Percentiles rank a stretch among this genome's conserved stretches.
phyloP scores from a whole-genome alignment of 2,888 invertebrate genomes.

The Agrotis ipsilon region DNA sequence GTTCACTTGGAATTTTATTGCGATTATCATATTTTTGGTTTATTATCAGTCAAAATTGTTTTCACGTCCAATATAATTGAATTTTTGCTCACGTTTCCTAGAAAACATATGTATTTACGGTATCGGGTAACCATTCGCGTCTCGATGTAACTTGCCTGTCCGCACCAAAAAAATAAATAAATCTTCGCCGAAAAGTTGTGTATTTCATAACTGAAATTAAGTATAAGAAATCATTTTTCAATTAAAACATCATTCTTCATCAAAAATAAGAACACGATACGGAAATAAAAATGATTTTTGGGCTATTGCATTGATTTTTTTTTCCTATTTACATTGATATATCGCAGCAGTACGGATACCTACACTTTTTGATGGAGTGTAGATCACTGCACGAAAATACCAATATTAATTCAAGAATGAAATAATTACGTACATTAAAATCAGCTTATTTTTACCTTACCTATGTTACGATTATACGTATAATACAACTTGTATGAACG shows the following conservation, averaged over 20 bases:
- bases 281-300: constrained; percentile 85
- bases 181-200: constrained; percentile 87
- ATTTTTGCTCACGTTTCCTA: constrained; percentile 85
- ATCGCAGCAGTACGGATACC: constrained; percentile 60
- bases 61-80: constrained; percentile 76
- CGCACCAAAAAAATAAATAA: constrained; percentile 80
- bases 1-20: constrained; percentile 85
- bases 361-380: constrained; percentile 47
- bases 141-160: constrained; percentile 80
- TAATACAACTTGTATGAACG: constrained; percentile 75
- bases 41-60: constrained; percentile 76
- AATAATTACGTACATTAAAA: constrained; percentile 90
- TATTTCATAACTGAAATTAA: constrained; percentile 79
- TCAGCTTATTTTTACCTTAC: constrained; percentile 90
- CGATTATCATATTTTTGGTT: constrained; percentile 74
- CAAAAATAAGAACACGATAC: constrained; percentile 79
- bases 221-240: constrained; percentile 68
- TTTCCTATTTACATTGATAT: constrained; percentile 83
- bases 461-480: constrained; percentile 88
- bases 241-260: constrained; percentile 72
- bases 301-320: constrained; percentile 90
- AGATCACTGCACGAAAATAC: constrained; percentile 64
- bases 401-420: constrained; percentile 90
- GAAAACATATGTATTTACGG: constrained; percentile 81
- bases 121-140: constrained; percentile 83